Base-by-base conservation (phyloP, 2,797 vertebrate species). In the Momotus momota region DNA sequence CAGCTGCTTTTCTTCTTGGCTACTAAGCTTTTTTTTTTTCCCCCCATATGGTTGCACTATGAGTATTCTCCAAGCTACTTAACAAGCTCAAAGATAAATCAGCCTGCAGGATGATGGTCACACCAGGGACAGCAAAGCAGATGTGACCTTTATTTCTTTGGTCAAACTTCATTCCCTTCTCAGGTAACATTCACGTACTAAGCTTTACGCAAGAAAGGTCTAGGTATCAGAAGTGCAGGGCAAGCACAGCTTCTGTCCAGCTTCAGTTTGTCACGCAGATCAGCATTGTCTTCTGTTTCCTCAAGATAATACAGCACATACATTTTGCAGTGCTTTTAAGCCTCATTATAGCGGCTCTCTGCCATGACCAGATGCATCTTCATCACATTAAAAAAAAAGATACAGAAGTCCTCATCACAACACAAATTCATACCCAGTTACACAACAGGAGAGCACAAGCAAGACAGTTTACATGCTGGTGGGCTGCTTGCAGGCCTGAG, bases 31-130 rank as follows among this genome's bases (percentile, higher is more conserved):
- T 54, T 49, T 38, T 66, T 67, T 66, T 35, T 35, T n/a, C n/a
- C n/a, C n/a, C n/a, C n/a, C n/a, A n/a, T 14, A 20, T 13, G 4
- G 26, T 8, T 90, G 40, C n/a, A 21, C 46, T 66, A 17, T 7
- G 17, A 92, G 33, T 25, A 25, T 70, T 84, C 51, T 84, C 41
- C 62, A 84, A 75, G 54, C 11, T 33, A 49, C 41, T 70, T 79
- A 95, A 79, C 70, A 81, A 92, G n/a, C 66, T 13, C 33, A 66
- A 86, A 92, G 83, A 90, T 69, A 95, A 90, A 84, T 92, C 84
- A 92, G 58, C 54, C 70, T 70, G 58, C 62, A 88, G 29, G 45
- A 61, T 61, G 26, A 16, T 12, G 15, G 70, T 49, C 83, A 75
- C 88, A 86, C 49, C 29, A 71, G 86, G 66, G 73, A 92, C 66